Percentiles rank a stretch among this genome's conserved stretches.
These are phyloP conservation scores for Sardinella longiceps DNA, from an alignment of 2,797 vertebrate genomes.

Conservation along the genomic window DNA sequence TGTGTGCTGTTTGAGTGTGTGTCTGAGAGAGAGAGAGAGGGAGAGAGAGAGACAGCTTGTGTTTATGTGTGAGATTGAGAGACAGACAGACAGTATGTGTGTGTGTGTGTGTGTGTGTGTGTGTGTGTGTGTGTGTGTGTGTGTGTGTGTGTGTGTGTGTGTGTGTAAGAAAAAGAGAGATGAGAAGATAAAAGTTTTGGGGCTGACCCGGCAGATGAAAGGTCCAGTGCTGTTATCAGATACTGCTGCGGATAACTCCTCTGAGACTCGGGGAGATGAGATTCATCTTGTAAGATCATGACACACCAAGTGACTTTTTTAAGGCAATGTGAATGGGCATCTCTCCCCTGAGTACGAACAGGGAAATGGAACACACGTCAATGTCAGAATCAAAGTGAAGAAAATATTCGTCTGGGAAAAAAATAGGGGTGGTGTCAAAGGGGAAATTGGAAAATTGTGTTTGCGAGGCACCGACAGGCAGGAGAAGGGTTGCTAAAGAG, in stretches of 20 bases:
- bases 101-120: neutral
- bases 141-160: neutral
- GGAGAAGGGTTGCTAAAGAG: neutral
- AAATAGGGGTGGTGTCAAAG: neutral
- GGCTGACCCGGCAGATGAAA: neutral
- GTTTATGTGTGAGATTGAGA: neutral
- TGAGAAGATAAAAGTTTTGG: neutral
- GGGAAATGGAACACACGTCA: slow-evolving; percentile 11
- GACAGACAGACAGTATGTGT: too few species aligned
- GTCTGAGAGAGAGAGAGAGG: neutral
- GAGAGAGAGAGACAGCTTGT: too few species aligned
- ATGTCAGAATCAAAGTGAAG: slow-evolving; percentile 38
- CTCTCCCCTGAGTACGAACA: neutral
- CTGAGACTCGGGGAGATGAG: neutral
- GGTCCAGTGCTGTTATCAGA: slow-evolving; percentile 14
- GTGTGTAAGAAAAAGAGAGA: neutral
- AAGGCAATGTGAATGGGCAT: neutral
- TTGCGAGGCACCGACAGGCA: neutral
- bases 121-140: neutral
- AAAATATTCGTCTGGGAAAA: slow-evolving; percentile 49
- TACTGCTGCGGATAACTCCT: neutral
- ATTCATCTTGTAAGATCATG: neutral
- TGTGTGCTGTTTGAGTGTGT: neutral
- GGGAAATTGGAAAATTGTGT: neutral
- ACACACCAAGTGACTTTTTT: neutral